A percentile compares a stretch with the other conserved stretches of the same genome.
Conservation (phyloP, 2,113 vertebrate species). For the Notechis scutatus region DNA sequence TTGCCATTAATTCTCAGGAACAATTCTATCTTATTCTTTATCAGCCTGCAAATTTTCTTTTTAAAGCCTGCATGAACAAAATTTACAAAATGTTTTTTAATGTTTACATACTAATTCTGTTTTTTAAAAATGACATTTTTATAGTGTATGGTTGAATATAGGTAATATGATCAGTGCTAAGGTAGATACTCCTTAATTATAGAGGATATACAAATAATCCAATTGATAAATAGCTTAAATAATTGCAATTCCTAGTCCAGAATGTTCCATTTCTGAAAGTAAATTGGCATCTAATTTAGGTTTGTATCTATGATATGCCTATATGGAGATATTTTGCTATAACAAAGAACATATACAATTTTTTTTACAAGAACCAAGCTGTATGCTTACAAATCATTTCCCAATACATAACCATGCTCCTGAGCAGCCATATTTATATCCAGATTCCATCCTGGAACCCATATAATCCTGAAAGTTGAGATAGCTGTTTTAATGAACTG, state of each 20-base stretch:
- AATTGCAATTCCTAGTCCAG: background rate
- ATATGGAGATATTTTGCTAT: background rate
- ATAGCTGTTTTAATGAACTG: background rate
- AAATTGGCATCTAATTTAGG: background rate
- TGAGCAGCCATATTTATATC: background rate
- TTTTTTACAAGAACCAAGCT: background rate
- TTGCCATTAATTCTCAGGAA: background rate
- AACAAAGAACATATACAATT: background rate
- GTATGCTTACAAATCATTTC: background rate
- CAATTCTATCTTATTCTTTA: background rate
- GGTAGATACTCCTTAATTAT: background rate
- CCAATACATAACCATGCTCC: background rate
- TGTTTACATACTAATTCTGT: background rate
- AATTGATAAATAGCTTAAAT: background rate
- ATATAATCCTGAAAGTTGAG: background rate
- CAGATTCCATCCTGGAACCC: background rate
- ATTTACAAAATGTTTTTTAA: background rate
- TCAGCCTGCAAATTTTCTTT: background rate
- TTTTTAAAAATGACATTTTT: background rate
- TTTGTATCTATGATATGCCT: too few relatives aligned
- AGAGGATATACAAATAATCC: background rate
- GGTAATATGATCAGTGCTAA: background rate
- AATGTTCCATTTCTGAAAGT: background rate
- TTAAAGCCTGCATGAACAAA: background rate
- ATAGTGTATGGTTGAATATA: background rate